These are phyloP conservation scores for Galleria mellonella DNA, from an alignment of 1,140 invertebrate genomes.

Conservation along the genomic window DNA sequence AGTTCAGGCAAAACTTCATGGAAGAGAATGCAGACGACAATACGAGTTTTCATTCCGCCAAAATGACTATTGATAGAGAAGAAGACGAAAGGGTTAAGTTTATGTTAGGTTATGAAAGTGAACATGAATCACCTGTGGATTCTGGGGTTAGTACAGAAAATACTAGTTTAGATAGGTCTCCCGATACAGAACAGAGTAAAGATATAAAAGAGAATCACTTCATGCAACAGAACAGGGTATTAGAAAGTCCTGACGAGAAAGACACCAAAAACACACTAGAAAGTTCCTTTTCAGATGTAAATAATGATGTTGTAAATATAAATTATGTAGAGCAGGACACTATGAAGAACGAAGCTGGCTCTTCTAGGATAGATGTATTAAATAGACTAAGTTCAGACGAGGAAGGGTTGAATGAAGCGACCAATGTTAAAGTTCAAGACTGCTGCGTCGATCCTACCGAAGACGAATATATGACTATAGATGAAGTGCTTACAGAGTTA, in stretches of 20 bases:
- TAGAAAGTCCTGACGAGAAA: constrained; percentile 43
- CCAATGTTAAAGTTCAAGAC: constrained; percentile 21
- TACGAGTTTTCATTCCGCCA: constrained; percentile 46
- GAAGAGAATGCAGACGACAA: constrained; percentile 38
- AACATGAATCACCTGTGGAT: constrained; percentile 76
- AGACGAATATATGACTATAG: constrained; percentile 43
- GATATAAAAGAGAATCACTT: constrained; percentile 50
- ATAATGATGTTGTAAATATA: constrained; percentile 54
- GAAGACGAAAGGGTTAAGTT: constrained; percentile 73
- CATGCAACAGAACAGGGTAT: constrained; percentile 63
- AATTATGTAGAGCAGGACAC: constrained; percentile 45
- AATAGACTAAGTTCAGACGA: constrained; percentile 44
- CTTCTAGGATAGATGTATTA: constrained; percentile 47
- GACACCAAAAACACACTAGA: constrained; percentile 40
- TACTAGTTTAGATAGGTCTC: constrained; percentile 79
- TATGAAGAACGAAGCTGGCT: constrained; percentile 57
- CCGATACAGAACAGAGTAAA: constrained; percentile 71
- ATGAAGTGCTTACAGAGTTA: constrained; percentile 49
- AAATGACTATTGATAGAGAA: constrained; percentile 30
- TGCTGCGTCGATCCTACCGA: constrained; percentile 26
- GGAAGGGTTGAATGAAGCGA: constrained; percentile 28
- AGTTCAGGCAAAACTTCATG: constrained; percentile 45
- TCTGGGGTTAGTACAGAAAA: constrained; percentile 84
- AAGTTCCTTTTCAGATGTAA: constrained; percentile 51
- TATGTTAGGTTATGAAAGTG: constrained; percentile 66